Evolutionary conservation across 2,797 vertebrate genomes (phyloP).

Genomic region (Gorsachius magnificus): DNA sequence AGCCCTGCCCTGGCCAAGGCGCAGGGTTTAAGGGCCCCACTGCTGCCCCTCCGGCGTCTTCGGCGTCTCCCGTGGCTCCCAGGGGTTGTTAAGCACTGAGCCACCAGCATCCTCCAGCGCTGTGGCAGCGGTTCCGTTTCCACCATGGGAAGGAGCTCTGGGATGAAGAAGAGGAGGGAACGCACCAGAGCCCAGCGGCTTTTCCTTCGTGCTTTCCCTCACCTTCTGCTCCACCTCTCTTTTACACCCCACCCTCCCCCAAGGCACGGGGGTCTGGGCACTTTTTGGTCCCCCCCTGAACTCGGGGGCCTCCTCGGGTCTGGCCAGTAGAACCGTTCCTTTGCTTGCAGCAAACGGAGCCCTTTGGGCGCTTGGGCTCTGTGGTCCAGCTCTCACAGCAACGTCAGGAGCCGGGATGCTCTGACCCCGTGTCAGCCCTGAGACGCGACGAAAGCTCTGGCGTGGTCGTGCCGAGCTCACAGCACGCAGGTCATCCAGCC

Average conservation of each 20-base stretch:
- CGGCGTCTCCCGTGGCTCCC: neutral
- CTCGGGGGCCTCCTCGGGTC: neutral
- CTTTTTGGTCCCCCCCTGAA: neutral
- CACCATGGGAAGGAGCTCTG: neutral
- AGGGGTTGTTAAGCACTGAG: neutral
- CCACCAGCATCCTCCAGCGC: neutral
- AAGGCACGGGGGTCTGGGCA: neutral
- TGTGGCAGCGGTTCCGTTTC: neutral
- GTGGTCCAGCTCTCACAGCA: neutral
- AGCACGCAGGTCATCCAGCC: neutral
- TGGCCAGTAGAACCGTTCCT: neutral
- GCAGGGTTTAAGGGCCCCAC: neutral
- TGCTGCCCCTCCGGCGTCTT: neutral
- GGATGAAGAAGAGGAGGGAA: neutral
- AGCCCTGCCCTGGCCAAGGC: neutral
- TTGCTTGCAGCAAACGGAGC: neutral
- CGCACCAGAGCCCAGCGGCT: neutral
- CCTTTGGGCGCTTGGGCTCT: neutral
- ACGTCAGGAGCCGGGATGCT: neutral
- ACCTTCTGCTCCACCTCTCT: neutral
- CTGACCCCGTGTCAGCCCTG: neutral
- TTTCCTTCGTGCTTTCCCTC: neutral
- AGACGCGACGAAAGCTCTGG: neutral
- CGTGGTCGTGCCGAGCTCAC: rapidly evolving
- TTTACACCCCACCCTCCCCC: too few species aligned